These are phyloP conservation scores for Macrotus californicus DNA, from an alignment of 2,113 vertebrate species.

Conservation along the genomic window DNA sequence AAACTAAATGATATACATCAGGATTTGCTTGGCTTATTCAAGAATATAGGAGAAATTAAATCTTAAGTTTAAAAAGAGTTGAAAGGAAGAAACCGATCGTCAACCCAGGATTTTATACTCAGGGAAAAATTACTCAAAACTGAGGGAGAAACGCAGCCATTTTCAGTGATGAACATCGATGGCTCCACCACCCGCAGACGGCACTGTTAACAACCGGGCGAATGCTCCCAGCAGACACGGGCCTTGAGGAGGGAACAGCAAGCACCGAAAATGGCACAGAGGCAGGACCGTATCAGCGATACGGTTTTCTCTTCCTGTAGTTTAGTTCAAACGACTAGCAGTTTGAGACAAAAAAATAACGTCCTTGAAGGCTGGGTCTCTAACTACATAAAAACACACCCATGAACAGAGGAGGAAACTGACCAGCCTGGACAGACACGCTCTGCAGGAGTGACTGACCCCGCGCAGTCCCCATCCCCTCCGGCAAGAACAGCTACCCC, in stretches of 20 bases:
- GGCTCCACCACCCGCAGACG: rapidly evolving
- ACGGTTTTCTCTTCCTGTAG: not conserved
- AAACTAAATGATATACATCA: not conserved
- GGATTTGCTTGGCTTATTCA: not conserved
- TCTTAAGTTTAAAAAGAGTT: not conserved
- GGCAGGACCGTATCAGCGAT: rapidly evolving
- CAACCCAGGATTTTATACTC: too few relatives aligned
- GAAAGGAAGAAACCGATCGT: not conserved
- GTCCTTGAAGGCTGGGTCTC: rapidly evolving
- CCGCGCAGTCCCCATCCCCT: rapidly evolving
- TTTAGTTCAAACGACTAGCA: not conserved
- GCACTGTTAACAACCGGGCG: rapidly evolving
- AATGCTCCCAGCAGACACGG: rapidly evolving
- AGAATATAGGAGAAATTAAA: not conserved
- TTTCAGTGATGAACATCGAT: not conserved
- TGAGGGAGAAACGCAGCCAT: not conserved
- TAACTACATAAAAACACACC: not conserved
- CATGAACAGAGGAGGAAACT: not conserved
- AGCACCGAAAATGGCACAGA: rapidly evolving
- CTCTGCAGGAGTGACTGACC: rapidly evolving
- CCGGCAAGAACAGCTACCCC: rapidly evolving
- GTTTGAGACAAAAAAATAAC: not conserved
- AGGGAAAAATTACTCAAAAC: not conserved
- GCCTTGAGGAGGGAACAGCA: rapidly evolving
- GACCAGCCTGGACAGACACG: too few relatives aligned